Evolutionary conservation across 2,113 vertebrate species (phyloP), one percentile per base, ranked within the genome.

Genomic region (Halichoerus grypus): DNA sequence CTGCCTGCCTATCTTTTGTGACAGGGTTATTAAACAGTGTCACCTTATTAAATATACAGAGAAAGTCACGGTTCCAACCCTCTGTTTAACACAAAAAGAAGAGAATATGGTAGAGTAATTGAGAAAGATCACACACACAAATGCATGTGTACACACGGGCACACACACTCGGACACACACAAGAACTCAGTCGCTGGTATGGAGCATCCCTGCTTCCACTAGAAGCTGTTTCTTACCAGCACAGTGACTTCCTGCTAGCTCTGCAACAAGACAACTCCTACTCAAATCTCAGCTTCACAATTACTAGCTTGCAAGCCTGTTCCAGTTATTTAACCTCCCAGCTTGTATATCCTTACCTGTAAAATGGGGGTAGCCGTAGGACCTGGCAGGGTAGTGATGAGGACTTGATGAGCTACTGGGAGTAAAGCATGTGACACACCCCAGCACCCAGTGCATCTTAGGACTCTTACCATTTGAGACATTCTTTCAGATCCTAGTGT

Each of bases 11-110:
- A 61, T 26, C 31, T 49, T 42, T 33, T 22, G 12, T 65, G 77
- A 65, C 36, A 65, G 55, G 31, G 19, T 15, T 72, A 80, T 88
- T 95, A 71, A 81, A 76, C 39, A 92, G 46, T 61, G 84, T 71
- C 3, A 21, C 21, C 79, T 88, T 69, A 91, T 90, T 91, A 85
- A 94, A 82, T 59, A 80, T 9, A 80, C 18, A 77, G 42, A 88
- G 28, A 53, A 93, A 63, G 57, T 33, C 69, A 83, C 79, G 42
- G 12, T 61, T 59, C 31, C 15, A 59, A 15, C 11, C 42, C 26
- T 93, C 42, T 83, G 53, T 77, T 65, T 84, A 81, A 57, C 57
- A 67, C 8, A 76, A 82, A 84, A 76, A 24, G 71, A 63, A 92
- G 36, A 24, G 5, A 31, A 51, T 11, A 63, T 31, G 76, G 24